Percentiles rank a stretch among this genome's conserved stretches.
Evolutionary conservation across 2,797 vertebrate species (phyloP).

Genomic region (Momotus momota): DNA sequence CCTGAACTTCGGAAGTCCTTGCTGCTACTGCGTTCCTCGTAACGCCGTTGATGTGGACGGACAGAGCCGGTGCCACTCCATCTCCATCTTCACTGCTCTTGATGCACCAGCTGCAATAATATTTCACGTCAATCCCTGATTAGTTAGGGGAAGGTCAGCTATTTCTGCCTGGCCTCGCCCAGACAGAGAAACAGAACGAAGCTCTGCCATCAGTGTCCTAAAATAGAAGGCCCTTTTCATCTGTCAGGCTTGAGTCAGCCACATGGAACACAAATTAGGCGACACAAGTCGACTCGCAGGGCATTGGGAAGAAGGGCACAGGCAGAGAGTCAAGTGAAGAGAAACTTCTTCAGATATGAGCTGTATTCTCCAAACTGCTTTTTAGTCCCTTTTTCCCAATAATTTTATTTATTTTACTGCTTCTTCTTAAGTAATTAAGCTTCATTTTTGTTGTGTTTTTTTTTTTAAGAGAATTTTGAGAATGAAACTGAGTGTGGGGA

Average conservation of each 20-base stretch:
- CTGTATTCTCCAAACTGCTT: not conserved
- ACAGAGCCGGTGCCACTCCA: not conserved
- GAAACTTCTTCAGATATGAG: conserved; percentile 41
- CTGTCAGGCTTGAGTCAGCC: conserved; percentile 74
- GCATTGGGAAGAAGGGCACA: conserved; percentile 20
- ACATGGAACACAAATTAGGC: conserved; percentile 66
- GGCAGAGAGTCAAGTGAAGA: conserved; percentile 26
- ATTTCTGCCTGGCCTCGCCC: conserved; percentile 87
- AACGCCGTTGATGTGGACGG: fast-evolving
- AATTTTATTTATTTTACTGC: not conserved
- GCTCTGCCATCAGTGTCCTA: conserved; percentile 85
- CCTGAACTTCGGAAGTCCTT: not conserved
- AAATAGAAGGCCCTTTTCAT: conserved; percentile 88
- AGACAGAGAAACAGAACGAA: conserved; percentile 76
- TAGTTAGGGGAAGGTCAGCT: conserved; percentile 81
- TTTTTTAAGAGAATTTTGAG: not conserved
- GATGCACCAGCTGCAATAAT: conserved; percentile 62
- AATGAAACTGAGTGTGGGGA: conserved; percentile 91
- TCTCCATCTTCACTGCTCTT: conserved; percentile 19
- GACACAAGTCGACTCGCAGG: not conserved
- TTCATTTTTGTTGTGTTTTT: no score
- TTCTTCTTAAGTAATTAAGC: not conserved
- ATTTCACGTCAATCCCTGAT: conserved; percentile 60
- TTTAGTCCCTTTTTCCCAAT: not conserved
- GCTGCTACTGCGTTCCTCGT: not conserved